Base-by-base conservation (phyloP, 1,140 invertebrate genomes). In the Lepidostoma basale region DNA sequence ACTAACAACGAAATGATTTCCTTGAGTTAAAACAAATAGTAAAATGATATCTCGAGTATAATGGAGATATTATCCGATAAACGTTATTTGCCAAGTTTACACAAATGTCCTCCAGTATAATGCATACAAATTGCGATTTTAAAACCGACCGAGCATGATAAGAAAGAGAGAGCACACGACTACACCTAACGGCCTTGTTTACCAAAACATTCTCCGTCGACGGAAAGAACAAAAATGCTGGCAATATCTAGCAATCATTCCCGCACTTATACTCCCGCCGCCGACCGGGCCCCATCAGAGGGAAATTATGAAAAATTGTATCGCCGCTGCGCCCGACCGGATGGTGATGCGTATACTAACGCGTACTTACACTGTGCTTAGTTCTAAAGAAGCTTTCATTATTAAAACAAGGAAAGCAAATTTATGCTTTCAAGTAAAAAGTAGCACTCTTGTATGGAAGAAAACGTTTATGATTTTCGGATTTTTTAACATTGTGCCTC, bases 271-370 rank as follows among this genome's bases (percentile, higher is more conserved):
- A n/a, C 25, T 56, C 62, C 30, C 23, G 47, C 25, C 52, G 62
- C 45, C 16, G 22, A 10, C 49, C 22, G 23, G 28, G n/a, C 36
- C 6, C 3, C 9, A 54, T 45, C 65, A 49, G 20, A 25, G 26
- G 40, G 28, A 59, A 73, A 69, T 72, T 68, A 72, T 68, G 67
- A 72, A 66, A 62, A 69, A 72, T 65, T 65, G 66, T 66, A 68
- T 65, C 59, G 60, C 54, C 49, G 59, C 42, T 58, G 42, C 45
- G 23, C 47, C 23, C 66, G 28, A 45, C 59, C 16, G 25, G 63
- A 70, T 54, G 69, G 64, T 71, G 62, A 65, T 65, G 58, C 54
- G 69, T 67, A 39, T 62, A 54, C 65, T 62, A 23, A 42, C 16
- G 28, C 44, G 45, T 30, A 67, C 63, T 66, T 62, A 70, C 47